Percentiles rank a stretch among this genome's conserved stretches.
Evolutionary conservation across 2,888 invertebrate species (phyloP).

Genomic region (Cataglyphis cursor): DNA sequence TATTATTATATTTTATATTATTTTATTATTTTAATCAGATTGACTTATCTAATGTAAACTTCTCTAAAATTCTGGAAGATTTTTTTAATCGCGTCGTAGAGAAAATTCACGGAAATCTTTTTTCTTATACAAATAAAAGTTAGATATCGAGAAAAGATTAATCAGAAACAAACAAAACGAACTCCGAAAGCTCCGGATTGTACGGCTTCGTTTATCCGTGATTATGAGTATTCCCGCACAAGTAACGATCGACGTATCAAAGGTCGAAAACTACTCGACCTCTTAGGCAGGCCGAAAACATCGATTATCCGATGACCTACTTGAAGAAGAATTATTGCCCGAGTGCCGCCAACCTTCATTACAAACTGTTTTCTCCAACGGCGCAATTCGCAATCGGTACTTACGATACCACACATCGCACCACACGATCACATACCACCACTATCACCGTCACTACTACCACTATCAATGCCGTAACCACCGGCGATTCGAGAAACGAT

Average conservation of each 20-base stretch:
- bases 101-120: constrained; percentile 6
- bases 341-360: constrained; percentile 67
- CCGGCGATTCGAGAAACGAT: constrained; percentile 44
- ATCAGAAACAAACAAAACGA: constrained; percentile 42
- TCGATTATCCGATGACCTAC: constrained; percentile 73
- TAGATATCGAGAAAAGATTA: constrained; percentile 48
- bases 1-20: too few species aligned
- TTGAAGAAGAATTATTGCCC: constrained; percentile 62
- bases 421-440: background rate
- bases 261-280: constrained; percentile 66
- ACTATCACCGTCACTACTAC: background rate
- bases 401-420: constrained; percentile 39
- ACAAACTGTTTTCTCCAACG: constrained; percentile 58
- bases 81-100: background rate
- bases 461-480: constrained; percentile 20
- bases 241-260: constrained; percentile 58
- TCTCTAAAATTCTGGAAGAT: background rate
- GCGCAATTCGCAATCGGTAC: constrained; percentile 58
- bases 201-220: constrained; percentile 48
- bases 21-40: background rate
- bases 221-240: constrained; percentile 64
- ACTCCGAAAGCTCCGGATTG: constrained; percentile 56
- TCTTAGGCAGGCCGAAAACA: constrained; percentile 64
- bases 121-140: background rate
- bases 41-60: background rate